A percentile compares a stretch with the other conserved stretches of the same genome.
Conservation (phyloP, 2,113 vertebrate species). For the Rallus limicola region DNA sequence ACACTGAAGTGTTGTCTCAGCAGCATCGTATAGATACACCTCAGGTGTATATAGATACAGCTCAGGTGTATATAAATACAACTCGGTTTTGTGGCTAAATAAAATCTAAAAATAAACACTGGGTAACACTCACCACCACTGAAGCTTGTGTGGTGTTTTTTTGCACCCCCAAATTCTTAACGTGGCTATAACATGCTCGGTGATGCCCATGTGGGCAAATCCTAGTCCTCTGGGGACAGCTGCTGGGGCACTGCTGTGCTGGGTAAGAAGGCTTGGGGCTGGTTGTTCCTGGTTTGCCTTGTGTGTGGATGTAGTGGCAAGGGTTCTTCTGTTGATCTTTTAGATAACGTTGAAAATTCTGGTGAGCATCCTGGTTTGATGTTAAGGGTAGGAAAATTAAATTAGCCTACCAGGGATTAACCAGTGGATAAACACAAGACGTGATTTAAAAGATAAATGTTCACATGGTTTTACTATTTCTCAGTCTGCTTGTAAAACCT, state of each 20-base stretch:
- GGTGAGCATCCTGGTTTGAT: background rate
- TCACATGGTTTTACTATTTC: background rate
- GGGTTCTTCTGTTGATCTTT: background rate
- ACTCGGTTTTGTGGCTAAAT: background rate
- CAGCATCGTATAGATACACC: background rate
- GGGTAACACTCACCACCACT: background rate
- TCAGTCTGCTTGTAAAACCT: background rate
- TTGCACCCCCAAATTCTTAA: background rate
- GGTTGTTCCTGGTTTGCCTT: background rate
- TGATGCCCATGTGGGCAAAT: background rate
- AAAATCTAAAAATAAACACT: background rate
- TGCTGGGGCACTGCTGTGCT: background rate
- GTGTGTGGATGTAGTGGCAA: background rate
- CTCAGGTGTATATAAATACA: background rate
- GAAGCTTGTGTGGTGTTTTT: background rate
- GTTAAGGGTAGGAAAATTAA: background rate
- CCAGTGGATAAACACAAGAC: background rate
- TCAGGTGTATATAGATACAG: background rate
- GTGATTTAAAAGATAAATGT: background rate
- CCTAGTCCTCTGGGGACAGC: background rate
- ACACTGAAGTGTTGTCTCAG: background rate
- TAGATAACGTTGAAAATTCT: background rate
- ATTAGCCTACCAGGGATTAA: background rate
- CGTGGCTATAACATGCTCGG: accelerated
- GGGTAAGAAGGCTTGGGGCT: background rate